phyloP scores from a whole-genome alignment of 2,797 vertebrate genomes.

The Cetoscarus ocellatus region DNA sequence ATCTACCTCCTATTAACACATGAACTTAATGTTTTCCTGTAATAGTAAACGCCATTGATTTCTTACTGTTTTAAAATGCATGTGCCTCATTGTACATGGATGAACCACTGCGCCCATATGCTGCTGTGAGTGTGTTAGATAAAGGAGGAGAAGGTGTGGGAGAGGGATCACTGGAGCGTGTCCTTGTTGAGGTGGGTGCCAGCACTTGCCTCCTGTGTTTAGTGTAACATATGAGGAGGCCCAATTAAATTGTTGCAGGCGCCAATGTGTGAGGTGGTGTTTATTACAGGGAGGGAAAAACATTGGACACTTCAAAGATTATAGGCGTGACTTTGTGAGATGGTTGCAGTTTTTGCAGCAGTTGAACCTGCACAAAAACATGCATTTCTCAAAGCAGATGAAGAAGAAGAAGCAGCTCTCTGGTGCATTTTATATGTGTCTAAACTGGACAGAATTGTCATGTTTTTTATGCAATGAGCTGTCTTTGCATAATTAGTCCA shows the following conservation, averaged over 20 bases:
- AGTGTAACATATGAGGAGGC: slow-evolving; percentile 33
- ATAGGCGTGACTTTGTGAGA: not conserved
- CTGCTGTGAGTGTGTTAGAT: not conserved
- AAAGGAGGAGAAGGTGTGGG: not conserved
- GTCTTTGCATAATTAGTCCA: not conserved
- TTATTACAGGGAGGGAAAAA: slow-evolving; percentile 2
- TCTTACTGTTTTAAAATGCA: not conserved
- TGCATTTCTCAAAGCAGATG: not conserved
- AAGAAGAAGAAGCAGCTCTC: not conserved
- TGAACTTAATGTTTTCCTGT: slow-evolving; percentile 32
- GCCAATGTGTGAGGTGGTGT: slow-evolving; percentile 39
- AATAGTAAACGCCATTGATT: slow-evolving; percentile 38
- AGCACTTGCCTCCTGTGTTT: slow-evolving; percentile 48
- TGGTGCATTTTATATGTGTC: not conserved
- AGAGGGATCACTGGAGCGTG: not conserved
- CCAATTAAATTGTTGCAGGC: slow-evolving; percentile 47
- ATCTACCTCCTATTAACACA: slow-evolving; percentile 37
- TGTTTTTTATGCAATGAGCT: too few species aligned
- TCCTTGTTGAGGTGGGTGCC: slow-evolving; percentile 42
- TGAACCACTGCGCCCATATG: not conserved
- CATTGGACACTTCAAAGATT: slow-evolving; percentile 15
- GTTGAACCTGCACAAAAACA: not conserved
- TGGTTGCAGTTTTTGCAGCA: not conserved
- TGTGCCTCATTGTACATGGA: not conserved
- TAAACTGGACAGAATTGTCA: not conserved